These are phyloP conservation scores for Prolemur simus DNA, from an alignment of 2,113 vertebrate species.

Conservation along the genomic window DNA sequence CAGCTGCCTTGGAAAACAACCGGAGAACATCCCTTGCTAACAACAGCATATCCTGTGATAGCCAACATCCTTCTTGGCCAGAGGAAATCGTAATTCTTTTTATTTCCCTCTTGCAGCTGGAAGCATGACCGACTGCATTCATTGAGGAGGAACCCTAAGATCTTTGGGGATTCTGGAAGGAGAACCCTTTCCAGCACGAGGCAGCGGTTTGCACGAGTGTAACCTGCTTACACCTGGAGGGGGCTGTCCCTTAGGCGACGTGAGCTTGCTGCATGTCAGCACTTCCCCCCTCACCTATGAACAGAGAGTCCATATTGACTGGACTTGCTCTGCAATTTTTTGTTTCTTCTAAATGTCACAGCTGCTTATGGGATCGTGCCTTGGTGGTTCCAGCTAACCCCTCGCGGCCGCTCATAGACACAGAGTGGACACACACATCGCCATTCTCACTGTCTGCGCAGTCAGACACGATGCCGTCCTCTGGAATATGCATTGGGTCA, in stretches of 20 bases:
- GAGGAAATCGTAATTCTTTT: background rate
- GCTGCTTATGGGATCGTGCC: background rate
- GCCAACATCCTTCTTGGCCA: background rate
- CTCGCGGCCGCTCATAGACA: too few species aligned
- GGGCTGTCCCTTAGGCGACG: fast-evolving
- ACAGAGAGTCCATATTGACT: background rate
- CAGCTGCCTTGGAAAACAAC: background rate
- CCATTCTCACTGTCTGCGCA: too few species aligned
- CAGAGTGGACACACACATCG: fast-evolving
- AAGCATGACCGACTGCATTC: background rate
- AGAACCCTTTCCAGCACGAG: background rate
- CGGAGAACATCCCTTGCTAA: background rate
- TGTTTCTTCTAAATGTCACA: fast-evolving
- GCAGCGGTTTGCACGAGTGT: fast-evolving
- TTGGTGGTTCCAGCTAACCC: background rate
- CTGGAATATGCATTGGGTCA: fast-evolving
- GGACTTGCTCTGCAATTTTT: background rate
- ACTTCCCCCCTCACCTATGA: background rate
- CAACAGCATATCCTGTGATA: background rate
- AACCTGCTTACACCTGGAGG: too few species aligned
- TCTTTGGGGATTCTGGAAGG: background rate
- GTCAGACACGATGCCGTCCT: fast-evolving
- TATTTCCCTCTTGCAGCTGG: background rate
- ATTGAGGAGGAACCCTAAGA: fast-evolving
- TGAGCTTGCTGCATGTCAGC: fast-evolving